Conservation (phyloP, 2,888 invertebrate species). For the Augochlorella aurata region DNA sequence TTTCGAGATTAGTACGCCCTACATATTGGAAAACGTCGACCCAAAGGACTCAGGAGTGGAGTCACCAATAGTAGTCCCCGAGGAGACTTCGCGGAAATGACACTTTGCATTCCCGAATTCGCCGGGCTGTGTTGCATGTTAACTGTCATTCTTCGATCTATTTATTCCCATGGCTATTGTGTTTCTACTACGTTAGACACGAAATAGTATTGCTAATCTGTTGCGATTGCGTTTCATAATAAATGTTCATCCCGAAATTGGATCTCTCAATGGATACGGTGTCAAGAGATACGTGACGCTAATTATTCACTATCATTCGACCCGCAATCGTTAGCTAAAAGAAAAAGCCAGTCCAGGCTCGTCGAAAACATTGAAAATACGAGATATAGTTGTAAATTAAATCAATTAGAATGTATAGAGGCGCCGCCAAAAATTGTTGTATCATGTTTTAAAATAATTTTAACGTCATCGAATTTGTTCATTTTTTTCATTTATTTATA, state of each 20-base stretch:
- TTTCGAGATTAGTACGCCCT: neutral
- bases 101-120: constrained; percentile 56
- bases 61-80: constrained; percentile 46
- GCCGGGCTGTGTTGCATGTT: constrained; percentile 31
- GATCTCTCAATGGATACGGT: neutral
- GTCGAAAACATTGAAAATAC: too few species aligned
- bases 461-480: too few species aligned
- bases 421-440: too few species aligned
- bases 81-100: constrained; percentile 39
- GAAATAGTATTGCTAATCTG: neutral
- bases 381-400: too few species aligned
- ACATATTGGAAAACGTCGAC: neutral
- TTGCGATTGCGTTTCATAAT: neutral
- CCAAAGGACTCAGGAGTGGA: constrained; percentile 11
- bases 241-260: constrained; percentile 20
- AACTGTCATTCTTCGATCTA: constrained; percentile 43
- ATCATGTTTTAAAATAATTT: too few species aligned
- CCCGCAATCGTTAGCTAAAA: neutral
- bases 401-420: too few species aligned
- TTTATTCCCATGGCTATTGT: constrained; percentile 46
- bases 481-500: too few species aligned
- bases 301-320: neutral
- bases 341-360: neutral
- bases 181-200: constrained; percentile 22
- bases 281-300: neutral